phyloP scores from a whole-genome alignment of 2,888 invertebrate genomes.

The Chouioia cunea region DNA sequence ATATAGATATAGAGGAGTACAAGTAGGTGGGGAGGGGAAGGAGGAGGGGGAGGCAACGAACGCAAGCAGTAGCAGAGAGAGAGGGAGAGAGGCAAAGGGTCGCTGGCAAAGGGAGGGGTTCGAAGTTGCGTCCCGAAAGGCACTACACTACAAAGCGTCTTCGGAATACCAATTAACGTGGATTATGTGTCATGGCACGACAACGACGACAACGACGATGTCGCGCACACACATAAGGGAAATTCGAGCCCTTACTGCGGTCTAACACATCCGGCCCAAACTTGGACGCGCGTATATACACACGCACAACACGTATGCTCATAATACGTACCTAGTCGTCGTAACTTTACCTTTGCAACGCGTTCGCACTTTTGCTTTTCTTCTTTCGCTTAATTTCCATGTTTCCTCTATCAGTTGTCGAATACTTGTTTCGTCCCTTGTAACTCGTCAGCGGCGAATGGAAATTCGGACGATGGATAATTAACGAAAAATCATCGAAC shows the following conservation, averaged over 20 bases:
- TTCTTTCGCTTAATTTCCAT: too few species aligned
- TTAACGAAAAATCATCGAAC: too few species aligned
- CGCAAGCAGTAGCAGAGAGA: slow-evolving; percentile 9
- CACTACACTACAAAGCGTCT: slow-evolving; percentile 47
- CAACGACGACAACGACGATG: background rate
- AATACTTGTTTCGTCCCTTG: too few species aligned
- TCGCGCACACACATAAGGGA: slow-evolving; percentile 25
- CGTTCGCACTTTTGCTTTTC: too few species aligned
- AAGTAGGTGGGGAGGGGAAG: background rate
- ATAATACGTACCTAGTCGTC: too few species aligned
- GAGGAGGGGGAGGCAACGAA: background rate
- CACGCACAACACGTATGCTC: too few species aligned
- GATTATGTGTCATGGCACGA: slow-evolving; percentile 53
- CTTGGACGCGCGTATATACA: too few species aligned
- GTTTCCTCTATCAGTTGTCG: too few species aligned
- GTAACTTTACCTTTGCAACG: too few species aligned
- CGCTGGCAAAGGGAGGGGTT: slow-evolving; percentile 17
- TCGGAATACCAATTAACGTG: slow-evolving; percentile 62
- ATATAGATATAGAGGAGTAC: slow-evolving; percentile 9
- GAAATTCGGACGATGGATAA: too few species aligned
- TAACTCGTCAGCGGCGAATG: too few species aligned
- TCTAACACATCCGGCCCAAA: too few species aligned
- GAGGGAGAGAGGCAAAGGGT: slow-evolving; percentile 17
- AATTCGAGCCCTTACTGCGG: slow-evolving; percentile 34
- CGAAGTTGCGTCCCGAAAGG: slow-evolving; percentile 24